These are phyloP conservation scores for Pristionchus japonicus DNA, from an alignment of 2,888 invertebrate species.

Conservation along the genomic window DNA sequence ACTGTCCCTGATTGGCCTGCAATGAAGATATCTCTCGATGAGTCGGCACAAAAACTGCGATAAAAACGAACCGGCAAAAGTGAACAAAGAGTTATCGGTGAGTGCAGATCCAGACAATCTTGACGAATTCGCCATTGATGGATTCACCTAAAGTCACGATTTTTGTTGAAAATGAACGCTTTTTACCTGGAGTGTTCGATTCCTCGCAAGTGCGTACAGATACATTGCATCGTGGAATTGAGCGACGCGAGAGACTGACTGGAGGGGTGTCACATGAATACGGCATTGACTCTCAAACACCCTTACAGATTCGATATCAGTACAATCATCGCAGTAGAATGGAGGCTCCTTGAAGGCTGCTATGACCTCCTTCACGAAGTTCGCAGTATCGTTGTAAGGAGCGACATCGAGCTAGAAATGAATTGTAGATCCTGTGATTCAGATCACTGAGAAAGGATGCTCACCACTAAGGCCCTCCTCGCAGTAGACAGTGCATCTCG, in stretches of 20 bases:
- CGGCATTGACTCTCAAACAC: no score
- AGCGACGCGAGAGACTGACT: conserved; percentile 8
- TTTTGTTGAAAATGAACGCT: no score
- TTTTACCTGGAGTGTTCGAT: background rate
- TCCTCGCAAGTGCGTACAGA: background rate
- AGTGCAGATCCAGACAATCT: no score
- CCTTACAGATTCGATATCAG: conserved; percentile 50
- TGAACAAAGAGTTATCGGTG: no score
- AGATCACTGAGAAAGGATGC: no score
- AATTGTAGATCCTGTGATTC: no score
- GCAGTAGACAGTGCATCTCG: background rate
- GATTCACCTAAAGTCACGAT: no score
- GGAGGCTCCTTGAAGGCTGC: conserved; percentile 51
- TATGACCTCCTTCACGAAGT: conserved; percentile 47
- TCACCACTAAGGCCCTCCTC: background rate
- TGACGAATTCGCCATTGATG: no score
- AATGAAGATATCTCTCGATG: background rate
- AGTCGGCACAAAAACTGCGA: no score
- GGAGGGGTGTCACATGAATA: no score
- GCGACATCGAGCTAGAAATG: conserved; percentile 27
- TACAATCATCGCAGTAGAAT: conserved; percentile 58
- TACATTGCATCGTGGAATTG: conserved; percentile 21
- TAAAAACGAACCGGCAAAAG: no score
- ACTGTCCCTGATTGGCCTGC: conserved; percentile 15
- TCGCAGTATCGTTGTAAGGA: background rate